These are phyloP conservation scores for Arenicola marina DNA, from an alignment of 2,888 invertebrate species.

Conservation along the genomic window DNA sequence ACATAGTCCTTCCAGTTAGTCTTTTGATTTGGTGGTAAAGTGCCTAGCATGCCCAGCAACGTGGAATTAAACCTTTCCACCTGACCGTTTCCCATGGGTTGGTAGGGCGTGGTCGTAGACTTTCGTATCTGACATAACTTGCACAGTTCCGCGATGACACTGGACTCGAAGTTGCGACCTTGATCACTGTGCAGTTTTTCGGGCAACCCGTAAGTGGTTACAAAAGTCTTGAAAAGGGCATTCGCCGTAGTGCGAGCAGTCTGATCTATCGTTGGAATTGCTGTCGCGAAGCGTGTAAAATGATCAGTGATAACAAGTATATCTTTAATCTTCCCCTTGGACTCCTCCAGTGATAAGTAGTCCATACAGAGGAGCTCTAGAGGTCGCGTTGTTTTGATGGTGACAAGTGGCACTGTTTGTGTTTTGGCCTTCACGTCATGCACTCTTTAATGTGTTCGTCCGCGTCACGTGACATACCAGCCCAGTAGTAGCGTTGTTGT, in stretches of 20 bases:
- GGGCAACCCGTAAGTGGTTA: not conserved
- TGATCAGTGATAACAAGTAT: slow-evolving; percentile 1
- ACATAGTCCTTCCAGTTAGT: slow-evolving; percentile 4
- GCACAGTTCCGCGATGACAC: not conserved
- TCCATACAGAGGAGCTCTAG: slow-evolving; percentile 1
- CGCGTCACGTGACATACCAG: not conserved
- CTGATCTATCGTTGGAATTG: not conserved
- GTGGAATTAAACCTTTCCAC: not conserved
- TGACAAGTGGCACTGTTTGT: not conserved
- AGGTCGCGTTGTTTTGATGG: not conserved
- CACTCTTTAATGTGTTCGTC: not conserved
- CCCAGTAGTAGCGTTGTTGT: not conserved
- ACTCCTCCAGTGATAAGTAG: not conserved
- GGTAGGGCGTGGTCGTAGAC: slow-evolving; percentile 4
- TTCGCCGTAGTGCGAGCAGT: not conserved
- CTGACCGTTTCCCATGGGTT: not conserved
- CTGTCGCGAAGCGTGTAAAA: not conserved
- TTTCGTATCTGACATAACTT: too few relatives aligned
- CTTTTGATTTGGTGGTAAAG: not conserved
- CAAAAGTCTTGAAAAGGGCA: not conserved
- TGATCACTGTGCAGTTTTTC: not conserved
- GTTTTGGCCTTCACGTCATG: not conserved
- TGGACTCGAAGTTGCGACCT: not conserved
- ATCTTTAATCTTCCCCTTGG: not conserved
- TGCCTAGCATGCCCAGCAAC: not conserved